Conservation (phyloP, 92 coral and sea anemone genomes). For the Epizoanthus rinbou region DNA sequence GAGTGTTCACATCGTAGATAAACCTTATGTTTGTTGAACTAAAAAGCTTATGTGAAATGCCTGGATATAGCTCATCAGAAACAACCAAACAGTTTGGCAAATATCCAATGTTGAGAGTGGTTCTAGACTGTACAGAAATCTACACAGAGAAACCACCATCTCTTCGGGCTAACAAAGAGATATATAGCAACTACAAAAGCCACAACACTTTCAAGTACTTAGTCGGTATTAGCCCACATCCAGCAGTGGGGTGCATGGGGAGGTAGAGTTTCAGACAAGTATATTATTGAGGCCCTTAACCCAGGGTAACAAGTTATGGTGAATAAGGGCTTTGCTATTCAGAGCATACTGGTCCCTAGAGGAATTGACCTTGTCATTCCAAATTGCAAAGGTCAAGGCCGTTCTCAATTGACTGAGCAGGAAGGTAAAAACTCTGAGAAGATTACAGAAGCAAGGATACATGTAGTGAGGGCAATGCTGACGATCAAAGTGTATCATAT, state of each 20-base stretch:
- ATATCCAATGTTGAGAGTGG: slow-evolving; percentile 50
- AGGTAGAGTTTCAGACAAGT: slow-evolving; percentile 37
- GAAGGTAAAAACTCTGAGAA: slow-evolving; percentile 40
- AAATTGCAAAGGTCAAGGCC: slow-evolving; percentile 45
- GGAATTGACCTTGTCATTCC: slow-evolving; percentile 22
- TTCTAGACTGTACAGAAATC: slow-evolving; percentile 57
- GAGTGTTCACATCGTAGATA: slow-evolving; percentile 51
- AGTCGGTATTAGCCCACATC: slow-evolving; percentile 46
- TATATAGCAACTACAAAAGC: slow-evolving; percentile 52
- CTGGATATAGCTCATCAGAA: slow-evolving; percentile 21
- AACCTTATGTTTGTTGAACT: slow-evolving; percentile 55
- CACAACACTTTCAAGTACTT: slow-evolving; percentile 53
- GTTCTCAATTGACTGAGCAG: slow-evolving; percentile 24
- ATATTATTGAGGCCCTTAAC: slow-evolving; percentile 34
- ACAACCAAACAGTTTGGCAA: slow-evolving; percentile 54
- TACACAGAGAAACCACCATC: slow-evolving; percentile 49
- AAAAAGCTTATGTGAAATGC: slow-evolving; percentile 43
- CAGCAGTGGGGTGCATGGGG: slow-evolving; percentile 52
- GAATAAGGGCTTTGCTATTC: slow-evolving; percentile 55
- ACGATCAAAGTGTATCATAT: slow-evolving; percentile 19
- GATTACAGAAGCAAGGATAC: slow-evolving; percentile 60
- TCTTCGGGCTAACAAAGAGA: slow-evolving; percentile 46
- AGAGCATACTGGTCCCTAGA: slow-evolving; percentile 56
- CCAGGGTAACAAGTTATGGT: slow-evolving; percentile 48
- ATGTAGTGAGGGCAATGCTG: slow-evolving; percentile 61